Evolutionary conservation across 2,797 vertebrate genomes (phyloP), one percentile per base, ranked within the genome.

Genomic region (Avahi laniger): DNA sequence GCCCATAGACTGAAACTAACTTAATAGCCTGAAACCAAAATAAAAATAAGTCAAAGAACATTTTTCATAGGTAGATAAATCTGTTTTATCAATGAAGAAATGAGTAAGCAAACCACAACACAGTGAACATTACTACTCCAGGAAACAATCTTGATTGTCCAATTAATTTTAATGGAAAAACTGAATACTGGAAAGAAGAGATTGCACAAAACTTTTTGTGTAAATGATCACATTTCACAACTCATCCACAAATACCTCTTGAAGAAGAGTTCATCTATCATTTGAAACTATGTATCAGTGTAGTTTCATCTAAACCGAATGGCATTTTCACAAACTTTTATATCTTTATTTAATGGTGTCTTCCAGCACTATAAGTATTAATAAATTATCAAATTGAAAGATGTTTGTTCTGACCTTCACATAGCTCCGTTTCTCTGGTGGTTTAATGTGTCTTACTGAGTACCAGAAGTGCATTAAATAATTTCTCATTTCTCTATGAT

Each of bases 381-480:
- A 96, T 89, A 97, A 95, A 97, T 97, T 83, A 97, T 97, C 83
- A 97, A 94, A 90, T 88, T 96, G 96, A 98, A 97, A 95, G 89
- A 97, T 97, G 94, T 88, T 97, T 98, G 73, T 91, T 90, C 93
- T 97, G 97, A 97, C 97, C 95, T 97, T 98, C 97, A 97, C 80
- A 93, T 69, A 83, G 61, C 59, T 90, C 82, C 69, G 57, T 88
- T 92, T 97, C 89, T 91, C 46, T 35, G 33, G 46, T 92, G 38
- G n/a, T 43, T 96, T 96, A 95, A 94, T 94, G 52, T 80, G 46
- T 96, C 83, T 88, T 89, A 72, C 86, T 50, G 84, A 88, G 83
- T 59, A 95, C 83, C 33, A 69, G 43, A 93, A 86, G 76, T 78
- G 2, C 70, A 94, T 94, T 96, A 90, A 95, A 91, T 69, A 70